These are phyloP conservation scores for Holothuria scabra DNA, from an alignment of 53 echinoderm and acorn worm genomes.

Conservation along the genomic window DNA sequence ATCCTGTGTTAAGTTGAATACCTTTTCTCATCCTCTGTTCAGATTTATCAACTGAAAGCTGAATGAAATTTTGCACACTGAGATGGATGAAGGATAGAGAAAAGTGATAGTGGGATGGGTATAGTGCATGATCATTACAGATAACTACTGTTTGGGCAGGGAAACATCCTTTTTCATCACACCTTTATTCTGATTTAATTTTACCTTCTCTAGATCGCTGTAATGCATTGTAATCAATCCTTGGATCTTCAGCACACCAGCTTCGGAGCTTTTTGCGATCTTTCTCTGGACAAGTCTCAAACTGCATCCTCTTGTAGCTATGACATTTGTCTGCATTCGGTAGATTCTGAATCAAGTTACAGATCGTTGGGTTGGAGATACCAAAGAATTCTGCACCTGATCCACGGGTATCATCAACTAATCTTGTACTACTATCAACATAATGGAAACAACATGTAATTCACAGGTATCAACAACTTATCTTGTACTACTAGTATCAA, in stretches of 20 bases:
- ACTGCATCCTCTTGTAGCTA: conserved; percentile 63
- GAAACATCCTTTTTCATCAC: not conserved
- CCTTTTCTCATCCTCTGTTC: too few relatives aligned
- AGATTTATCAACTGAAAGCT: too few relatives aligned
- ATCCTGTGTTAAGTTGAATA: too few relatives aligned
- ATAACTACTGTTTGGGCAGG: too few relatives aligned
- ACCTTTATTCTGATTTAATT: not conserved
- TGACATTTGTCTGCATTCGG: conserved; percentile 66
- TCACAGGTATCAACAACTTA: conserved; percentile 58
- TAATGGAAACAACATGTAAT: conserved; percentile 76
- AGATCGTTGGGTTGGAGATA: conserved; percentile 90
- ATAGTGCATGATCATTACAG: too few relatives aligned
- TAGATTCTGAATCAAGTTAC: conserved; percentile 85
- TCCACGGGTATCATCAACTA: conserved; percentile 61
- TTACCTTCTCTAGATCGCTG: conserved; percentile 37
- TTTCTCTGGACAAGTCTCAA: conserved; percentile 67
- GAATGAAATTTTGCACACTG: too few relatives aligned
- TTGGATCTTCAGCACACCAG: conserved; percentile 63
- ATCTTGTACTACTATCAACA: conserved; percentile 40
- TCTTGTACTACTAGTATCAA: conserved; percentile 36
- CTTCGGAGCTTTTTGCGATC: conserved; percentile 55
- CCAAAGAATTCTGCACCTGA: conserved; percentile 91
- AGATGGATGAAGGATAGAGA: too few relatives aligned
- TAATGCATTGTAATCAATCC: conserved; percentile 54
- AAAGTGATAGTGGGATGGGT: too few relatives aligned